Evolutionary conservation across 2,888 invertebrate species (phyloP).

Genomic region (Leptinotarsa peninsularis): DNA sequence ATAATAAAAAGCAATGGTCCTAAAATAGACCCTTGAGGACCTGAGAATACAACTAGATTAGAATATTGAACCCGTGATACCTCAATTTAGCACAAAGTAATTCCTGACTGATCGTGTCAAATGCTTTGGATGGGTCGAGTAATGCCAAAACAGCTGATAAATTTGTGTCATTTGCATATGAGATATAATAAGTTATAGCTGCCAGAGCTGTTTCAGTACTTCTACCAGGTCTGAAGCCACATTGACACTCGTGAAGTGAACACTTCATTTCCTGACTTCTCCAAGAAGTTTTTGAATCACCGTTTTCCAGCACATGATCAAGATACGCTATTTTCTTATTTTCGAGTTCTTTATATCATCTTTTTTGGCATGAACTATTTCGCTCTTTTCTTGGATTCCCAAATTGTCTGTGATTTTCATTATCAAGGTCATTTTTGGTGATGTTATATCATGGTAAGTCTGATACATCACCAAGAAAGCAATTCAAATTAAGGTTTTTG

Average conservation of each 20-base stretch:
- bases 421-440: conserved; percentile 4
- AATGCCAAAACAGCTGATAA: no score
- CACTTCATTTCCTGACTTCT: not conserved
- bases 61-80: no score
- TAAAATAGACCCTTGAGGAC: no score
- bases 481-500: conserved; percentile 20
- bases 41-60: no score
- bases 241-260: not conserved
- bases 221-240: no score
- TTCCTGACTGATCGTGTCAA: no score
- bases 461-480: conserved; percentile 16
- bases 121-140: no score
- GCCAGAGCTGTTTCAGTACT: no score
- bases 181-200: no score
- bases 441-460: conserved; percentile 19
- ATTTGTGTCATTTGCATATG: no score
- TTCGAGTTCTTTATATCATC: conserved; percentile 25
- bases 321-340: not conserved
- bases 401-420: conserved; percentile 27
- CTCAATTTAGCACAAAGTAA: no score
- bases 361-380: conserved; percentile 25
- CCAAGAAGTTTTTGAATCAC: not conserved
- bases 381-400: conserved; percentile 10
- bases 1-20: no score
- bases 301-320: not conserved